These are phyloP conservation scores for Sebastes taczanowskii DNA, from an alignment of 2,797 vertebrate species.

Conservation along the genomic window DNA sequence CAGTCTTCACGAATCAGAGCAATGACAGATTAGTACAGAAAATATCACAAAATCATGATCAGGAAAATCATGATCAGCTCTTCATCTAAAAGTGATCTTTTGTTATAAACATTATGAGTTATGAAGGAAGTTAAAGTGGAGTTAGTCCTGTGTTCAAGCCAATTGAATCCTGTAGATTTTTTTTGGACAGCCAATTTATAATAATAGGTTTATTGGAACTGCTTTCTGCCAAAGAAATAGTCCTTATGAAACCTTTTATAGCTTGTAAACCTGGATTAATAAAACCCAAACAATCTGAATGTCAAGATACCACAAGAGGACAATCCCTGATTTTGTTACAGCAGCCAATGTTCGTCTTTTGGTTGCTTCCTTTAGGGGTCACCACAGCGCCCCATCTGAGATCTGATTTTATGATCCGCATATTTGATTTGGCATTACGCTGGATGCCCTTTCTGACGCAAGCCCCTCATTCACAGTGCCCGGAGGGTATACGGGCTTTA, in stretches of 20 bases:
- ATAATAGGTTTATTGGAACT: not conserved
- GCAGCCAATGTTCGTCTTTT: not conserved
- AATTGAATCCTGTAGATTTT: not conserved
- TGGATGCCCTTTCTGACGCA: no score
- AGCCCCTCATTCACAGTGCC: no score
- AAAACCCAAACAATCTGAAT: not conserved
- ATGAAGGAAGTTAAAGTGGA: not conserved
- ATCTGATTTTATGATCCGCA: no score
- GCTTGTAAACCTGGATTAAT: not conserved
- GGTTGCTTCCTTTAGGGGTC: no score
- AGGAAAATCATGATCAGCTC: no score
- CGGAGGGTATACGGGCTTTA: no score
- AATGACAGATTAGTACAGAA: not conserved
- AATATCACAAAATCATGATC: not conserved
- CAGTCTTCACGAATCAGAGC: not conserved
- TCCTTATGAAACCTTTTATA: not conserved
- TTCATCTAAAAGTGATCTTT: no score
- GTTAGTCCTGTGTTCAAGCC: not conserved
- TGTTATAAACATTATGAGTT: not conserved
- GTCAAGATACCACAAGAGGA: not conserved
- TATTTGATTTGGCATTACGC: no score
- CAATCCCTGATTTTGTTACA: not conserved
- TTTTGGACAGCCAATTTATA: not conserved
- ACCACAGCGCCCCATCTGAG: no score
- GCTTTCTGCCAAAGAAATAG: not conserved